Base-by-base conservation (phyloP, 2,113 vertebrate species). In the Calypte anna region DNA sequence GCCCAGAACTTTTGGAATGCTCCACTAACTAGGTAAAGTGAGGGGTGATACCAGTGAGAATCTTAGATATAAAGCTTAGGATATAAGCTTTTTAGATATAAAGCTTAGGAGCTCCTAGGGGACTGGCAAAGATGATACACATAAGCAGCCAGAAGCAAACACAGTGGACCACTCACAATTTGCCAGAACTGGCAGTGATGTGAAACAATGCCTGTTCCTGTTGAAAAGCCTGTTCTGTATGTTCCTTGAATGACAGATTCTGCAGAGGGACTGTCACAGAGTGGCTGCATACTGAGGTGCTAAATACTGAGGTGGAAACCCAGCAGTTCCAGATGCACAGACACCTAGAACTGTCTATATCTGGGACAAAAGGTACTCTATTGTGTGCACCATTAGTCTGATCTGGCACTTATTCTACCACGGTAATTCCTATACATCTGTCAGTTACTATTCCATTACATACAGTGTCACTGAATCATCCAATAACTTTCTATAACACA, bases 401-500 rank as follows among this genome's bases (percentile, higher is more conserved):
- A 83, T 48, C 18, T 64, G 80, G 73, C 86, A 73, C 36, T 18
- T 81, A 59, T 77, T 53, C 18, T 64, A 76, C 68, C 86, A 69
- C 40, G 57, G 62, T 36, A 82, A 57, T 33, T 85, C 54, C 69
- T 62, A 22, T 44, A 57, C 57, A 84, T 66, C 75, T 90, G 33
- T 54, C 84, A 89, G 2, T 51, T 68, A 59, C 54, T 78, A 48
- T 82, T 94, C 59, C 74, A 85, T 62, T 79, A 57, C 33, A 74
- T 86, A 50, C 2, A 0, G n/a, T 21, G 58, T 48, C 91, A 87
- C 73, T 69, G 36, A 67, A 86, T 66, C 1, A 3, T 81, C 79
- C 86, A 93, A 85, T 86, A 51, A 94, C 66, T 85, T 88, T 80
- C 82, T 64, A 79, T 31, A 40, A 78, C 58, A 86, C 20, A 66